Conservation (phyloP, 2,113 vertebrate species). For the Fulmarus glacialis region DNA sequence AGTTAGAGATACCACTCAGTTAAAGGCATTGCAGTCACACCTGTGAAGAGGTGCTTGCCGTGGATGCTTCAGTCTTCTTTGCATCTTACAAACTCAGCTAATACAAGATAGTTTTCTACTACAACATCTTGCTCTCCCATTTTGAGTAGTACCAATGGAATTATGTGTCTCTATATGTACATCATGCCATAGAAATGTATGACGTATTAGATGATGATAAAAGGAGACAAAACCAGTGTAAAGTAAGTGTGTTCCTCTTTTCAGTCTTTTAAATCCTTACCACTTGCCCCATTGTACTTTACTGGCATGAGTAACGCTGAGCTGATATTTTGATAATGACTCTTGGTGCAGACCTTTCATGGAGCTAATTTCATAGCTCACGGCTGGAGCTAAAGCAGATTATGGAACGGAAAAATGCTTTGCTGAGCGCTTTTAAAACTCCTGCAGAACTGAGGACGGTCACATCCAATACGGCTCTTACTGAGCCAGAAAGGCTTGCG, state of each 20-base stretch:
- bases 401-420: not conserved
- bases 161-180: not conserved
- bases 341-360: not conserved
- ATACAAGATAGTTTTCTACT: not conserved
- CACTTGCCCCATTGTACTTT: not conserved
- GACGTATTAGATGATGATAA: not conserved
- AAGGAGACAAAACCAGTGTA: not conserved
- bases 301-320: not conserved
- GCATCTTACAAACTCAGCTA: not conserved
- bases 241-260: not conserved
- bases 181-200: not conserved
- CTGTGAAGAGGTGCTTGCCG: not conserved
- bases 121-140: not conserved
- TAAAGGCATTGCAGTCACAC: not conserved
- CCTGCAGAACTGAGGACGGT: not conserved
- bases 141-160: not conserved
- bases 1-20: not conserved
- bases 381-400: not conserved
- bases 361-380: not conserved
- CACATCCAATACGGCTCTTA: not conserved
- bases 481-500: not conserved
- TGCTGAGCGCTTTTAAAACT: not conserved
- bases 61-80: not conserved
- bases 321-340: not conserved
- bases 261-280: not conserved